Conservation (phyloP, 2,797 vertebrate genomes). For the Pyrocephalus nanus region DNA sequence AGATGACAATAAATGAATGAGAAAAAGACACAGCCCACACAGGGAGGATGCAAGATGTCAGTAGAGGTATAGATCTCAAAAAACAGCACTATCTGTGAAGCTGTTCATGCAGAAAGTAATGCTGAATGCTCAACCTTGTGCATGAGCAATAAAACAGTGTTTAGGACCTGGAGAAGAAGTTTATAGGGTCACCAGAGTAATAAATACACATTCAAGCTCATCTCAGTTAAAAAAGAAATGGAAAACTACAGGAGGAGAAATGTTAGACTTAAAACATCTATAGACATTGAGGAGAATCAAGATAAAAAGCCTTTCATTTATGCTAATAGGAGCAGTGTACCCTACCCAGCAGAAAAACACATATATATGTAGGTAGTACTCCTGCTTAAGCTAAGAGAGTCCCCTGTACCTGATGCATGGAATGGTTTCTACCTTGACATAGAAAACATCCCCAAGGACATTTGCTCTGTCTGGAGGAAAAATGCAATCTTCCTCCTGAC, state of each 20-base stretch:
- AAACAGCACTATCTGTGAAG: not conserved
- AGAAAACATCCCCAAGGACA: conserved; percentile 65
- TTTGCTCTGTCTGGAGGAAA: conserved; percentile 63
- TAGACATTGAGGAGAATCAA: not conserved
- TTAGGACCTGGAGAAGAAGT: not conserved
- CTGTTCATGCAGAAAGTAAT: not conserved
- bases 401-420: conserved; percentile 12
- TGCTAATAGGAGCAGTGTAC: not conserved
- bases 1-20: not conserved
- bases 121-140: not conserved
- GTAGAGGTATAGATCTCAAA: not conserved
- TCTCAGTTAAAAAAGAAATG: not conserved
- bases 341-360: not conserved
- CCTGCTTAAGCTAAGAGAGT: not conserved
- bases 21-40: not conserved
- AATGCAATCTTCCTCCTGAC: conserved; percentile 61
- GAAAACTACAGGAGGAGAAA: not conserved
- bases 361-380: not conserved
- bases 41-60: not conserved
- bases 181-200: not conserved
- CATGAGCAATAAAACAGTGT: not conserved
- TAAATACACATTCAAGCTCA: not conserved
- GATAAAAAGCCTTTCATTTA: not conserved
- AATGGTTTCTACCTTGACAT: conserved; percentile 39
- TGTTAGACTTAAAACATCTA: not conserved